Evolutionary conservation across 2,888 invertebrate genomes (phyloP).

Genomic region (Meiosimyza decipiens): DNA sequence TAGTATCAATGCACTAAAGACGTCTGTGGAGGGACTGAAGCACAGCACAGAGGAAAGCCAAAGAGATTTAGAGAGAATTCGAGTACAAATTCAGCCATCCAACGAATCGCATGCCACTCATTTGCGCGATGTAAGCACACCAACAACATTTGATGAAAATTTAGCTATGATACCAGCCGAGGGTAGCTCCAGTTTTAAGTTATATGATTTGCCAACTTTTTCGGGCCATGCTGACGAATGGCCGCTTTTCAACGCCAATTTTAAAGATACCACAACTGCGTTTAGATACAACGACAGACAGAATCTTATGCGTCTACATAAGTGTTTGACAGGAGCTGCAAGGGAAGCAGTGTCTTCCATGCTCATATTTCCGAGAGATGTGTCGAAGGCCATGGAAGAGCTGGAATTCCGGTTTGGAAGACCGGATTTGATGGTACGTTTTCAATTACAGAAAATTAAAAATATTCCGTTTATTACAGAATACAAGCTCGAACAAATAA

Average conservation of each 20-base stretch:
- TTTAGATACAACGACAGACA: neutral
- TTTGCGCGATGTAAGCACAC: neutral
- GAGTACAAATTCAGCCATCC: no score
- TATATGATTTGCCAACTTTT: no score
- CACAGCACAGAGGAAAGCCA: no score
- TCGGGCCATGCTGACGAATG: no score
- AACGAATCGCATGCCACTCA: no score
- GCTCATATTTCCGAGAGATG: constrained; percentile 34
- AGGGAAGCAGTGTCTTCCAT: constrained; percentile 33
- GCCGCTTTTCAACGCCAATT: neutral
- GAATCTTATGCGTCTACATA: neutral
- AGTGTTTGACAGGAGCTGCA: neutral
- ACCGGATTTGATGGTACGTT: constrained; percentile 37
- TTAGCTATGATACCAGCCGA: no score
- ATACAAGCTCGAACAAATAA: constrained; percentile 16
- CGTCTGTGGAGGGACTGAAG: no score
- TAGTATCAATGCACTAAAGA: no score
- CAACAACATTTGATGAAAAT: neutral
- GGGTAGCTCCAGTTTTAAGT: no score
- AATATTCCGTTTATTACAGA: constrained; percentile 14
- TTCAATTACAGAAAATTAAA: constrained; percentile 25
- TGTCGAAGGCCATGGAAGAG: constrained; percentile 33
- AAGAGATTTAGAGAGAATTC: no score
- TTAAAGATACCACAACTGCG: neutral
- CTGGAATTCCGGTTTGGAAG: constrained; percentile 38